A percentile compares a stretch with the other conserved stretches of the same genome.
phyloP scores from a whole-genome alignment of 1,140 invertebrate genomes.

The Drosophila guanche region DNA sequence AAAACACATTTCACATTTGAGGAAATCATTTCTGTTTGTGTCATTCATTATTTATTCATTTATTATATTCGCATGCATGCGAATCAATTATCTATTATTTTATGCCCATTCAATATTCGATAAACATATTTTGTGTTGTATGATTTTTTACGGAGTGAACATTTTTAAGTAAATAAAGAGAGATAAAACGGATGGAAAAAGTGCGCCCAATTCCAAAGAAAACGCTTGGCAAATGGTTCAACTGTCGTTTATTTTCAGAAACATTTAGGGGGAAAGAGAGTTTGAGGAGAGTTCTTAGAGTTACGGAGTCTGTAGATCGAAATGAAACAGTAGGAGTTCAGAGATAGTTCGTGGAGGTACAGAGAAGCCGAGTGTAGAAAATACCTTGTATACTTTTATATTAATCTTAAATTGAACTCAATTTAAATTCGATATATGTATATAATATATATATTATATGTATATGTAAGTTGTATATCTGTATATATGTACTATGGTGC shows the following conservation, averaged over 20 bases:
- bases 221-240: no score
- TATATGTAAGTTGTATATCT: constrained; percentile 3
- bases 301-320: neutral
- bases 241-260: no score
- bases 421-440: constrained; percentile 15
- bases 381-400: constrained; percentile 12
- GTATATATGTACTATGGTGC: neutral
- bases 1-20: constrained; percentile 39
- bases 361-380: constrained; percentile 57
- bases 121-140: constrained; percentile 74
- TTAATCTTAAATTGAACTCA: constrained; percentile 2
- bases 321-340: neutral
- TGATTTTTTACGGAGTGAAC: constrained; percentile 77
- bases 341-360: constrained; percentile 26
- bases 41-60: constrained; percentile 64
- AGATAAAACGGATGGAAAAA: constrained; percentile 32
- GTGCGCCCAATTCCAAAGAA: no score
- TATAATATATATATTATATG: constrained; percentile 6
- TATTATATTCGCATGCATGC: constrained; percentile 72
- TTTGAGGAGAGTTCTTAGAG: neutral
- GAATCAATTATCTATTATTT: constrained; percentile 67
- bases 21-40: constrained; percentile 45
- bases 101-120: constrained; percentile 46
- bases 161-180: constrained; percentile 74
- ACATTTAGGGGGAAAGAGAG: no score